These are phyloP conservation scores for Prosapia bicincta DNA, from an alignment of 2,888 invertebrate genomes.

Conservation along the genomic window DNA sequence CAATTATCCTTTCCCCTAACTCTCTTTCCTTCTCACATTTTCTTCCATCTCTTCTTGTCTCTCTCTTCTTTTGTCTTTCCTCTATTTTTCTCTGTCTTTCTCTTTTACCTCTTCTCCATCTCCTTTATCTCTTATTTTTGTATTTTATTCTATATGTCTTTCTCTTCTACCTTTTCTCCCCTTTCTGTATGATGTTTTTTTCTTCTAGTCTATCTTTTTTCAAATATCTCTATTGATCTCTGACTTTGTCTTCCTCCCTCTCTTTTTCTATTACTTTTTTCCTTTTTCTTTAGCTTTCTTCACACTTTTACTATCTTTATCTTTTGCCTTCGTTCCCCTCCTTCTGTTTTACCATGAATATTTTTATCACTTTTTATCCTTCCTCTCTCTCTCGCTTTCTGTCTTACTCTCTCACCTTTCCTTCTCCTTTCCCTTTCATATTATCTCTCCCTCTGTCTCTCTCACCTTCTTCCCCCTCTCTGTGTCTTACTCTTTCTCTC, in stretches of 20 bases:
- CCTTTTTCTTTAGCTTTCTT: neutral
- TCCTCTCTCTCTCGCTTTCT: neutral
- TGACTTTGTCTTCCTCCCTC: no score
- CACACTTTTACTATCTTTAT: neutral
- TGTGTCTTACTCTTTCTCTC: neutral
- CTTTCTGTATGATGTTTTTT: neutral
- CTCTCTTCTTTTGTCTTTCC: no score
- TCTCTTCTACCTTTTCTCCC: neutral
- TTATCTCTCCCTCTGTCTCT: no score
- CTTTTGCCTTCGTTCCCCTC: neutral
- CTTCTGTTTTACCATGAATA: neutral
- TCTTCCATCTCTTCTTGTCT: neutral
- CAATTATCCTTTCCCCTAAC: neutral
- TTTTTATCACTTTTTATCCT: neutral
- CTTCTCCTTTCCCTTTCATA: neutral
- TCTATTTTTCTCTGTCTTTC: no score
- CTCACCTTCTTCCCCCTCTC: neutral
- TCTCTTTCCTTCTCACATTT: neutral
- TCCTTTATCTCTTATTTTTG: neutral
- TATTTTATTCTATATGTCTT: neutral
- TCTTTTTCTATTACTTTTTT: neutral
- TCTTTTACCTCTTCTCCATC: no score
- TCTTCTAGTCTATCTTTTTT: neutral
- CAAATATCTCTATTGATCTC: neutral
- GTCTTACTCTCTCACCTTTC: neutral